These are phyloP conservation scores for Neosalanx taihuensis DNA, from an alignment of 2,797 vertebrate genomes.

Conservation along the genomic window DNA sequence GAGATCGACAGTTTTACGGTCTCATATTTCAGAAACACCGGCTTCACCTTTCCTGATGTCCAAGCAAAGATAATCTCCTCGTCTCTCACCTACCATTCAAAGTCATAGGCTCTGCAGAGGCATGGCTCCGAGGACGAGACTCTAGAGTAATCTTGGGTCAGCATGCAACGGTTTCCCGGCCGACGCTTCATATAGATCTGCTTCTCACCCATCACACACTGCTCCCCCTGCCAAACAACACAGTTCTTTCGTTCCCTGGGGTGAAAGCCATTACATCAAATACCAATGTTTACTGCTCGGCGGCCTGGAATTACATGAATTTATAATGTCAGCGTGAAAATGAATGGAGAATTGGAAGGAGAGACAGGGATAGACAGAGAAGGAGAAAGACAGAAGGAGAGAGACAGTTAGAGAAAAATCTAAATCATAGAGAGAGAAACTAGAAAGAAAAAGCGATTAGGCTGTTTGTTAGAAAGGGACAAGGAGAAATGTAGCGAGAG, in stretches of 20 bases:
- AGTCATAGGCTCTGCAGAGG: slow-evolving; percentile 86
- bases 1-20: no score
- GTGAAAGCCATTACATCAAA: neutral
- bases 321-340: neutral
- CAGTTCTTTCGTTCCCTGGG: neutral
- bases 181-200: slow-evolving; percentile 92
- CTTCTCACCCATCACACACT: slow-evolving; percentile 95
- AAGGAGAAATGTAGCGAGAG: no score
- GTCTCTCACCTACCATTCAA: slow-evolving; percentile 81
- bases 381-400: neutral
- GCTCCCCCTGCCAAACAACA: slow-evolving; percentile 76
- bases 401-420: neutral
- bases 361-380: neutral
- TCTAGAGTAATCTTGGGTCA: slow-evolving; percentile 82
- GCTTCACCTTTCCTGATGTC: neutral
- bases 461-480: neutral
- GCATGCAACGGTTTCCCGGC: slow-evolving; percentile 87
- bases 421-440: neutral
- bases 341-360: neutral
- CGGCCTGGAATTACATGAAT: neutral
- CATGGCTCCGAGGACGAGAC: slow-evolving; percentile 89
- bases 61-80: neutral
- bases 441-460: neutral
- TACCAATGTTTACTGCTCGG: neutral
- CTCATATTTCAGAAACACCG: neutral